Percentiles rank a stretch among this genome's conserved stretches.
phyloP scores from a whole-genome alignment of 2,888 invertebrate genomes.

The Oasisia sp. region DNA sequence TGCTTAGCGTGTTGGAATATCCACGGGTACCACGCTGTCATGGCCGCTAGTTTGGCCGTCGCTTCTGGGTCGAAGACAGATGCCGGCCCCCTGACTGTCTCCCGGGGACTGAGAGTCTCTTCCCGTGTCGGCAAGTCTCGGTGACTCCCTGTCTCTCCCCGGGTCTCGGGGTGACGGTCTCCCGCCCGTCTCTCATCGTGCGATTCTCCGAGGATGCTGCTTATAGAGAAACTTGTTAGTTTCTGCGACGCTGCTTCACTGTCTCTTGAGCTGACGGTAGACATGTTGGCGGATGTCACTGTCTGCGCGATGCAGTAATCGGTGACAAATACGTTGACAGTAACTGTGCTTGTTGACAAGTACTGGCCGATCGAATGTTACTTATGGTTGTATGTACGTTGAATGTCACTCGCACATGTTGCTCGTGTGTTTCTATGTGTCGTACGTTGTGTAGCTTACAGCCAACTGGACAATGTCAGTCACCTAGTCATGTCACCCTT shows the following conservation, averaged over 20 bases:
- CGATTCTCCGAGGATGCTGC: conserved; percentile 39
- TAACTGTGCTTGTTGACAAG: not conserved
- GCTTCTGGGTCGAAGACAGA: not conserved
- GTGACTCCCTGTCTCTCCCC: not conserved
- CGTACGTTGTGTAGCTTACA: not conserved
- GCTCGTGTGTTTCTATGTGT: not conserved
- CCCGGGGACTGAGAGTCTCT: not conserved
- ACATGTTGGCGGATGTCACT: not conserved
- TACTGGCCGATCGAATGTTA: not conserved
- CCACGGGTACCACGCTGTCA: not conserved
- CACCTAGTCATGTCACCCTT: not conserved
- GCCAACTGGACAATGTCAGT: not conserved
- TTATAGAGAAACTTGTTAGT: conserved; percentile 38
- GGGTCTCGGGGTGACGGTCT: not conserved
- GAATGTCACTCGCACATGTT: not conserved
- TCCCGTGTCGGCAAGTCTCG: not conserved
- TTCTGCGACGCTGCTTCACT: not conserved
- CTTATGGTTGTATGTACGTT: not conserved
- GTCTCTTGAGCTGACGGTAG: not conserved
- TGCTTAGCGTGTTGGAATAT: not conserved
- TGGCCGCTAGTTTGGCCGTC: not conserved
- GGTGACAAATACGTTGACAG: not conserved
- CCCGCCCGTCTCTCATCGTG: not conserved
- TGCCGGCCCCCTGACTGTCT: not conserved
- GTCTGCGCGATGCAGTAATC: not conserved